A percentile compares a stretch with the other conserved stretches of the same genome.
Conservation (phyloP, 1,140 invertebrate species). For the Zaprionus inermis region DNA sequence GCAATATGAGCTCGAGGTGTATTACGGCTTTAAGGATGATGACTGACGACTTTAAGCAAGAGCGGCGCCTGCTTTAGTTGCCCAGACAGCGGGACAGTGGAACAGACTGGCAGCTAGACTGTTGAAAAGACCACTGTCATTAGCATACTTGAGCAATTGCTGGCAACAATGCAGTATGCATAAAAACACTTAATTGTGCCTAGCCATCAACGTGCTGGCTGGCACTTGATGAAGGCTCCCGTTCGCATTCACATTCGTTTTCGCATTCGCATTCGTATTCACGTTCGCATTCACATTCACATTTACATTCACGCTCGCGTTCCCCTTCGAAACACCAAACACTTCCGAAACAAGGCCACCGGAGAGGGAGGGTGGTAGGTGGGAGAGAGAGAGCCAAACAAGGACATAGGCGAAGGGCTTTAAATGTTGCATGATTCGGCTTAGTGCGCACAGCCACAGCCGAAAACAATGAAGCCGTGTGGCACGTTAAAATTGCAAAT, state of each 20-base stretch:
- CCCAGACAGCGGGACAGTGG: background rate
- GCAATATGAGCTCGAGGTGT: constrained; percentile 8
- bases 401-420: constrained; percentile 34
- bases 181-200: constrained; percentile 78
- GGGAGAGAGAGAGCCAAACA: constrained; percentile 2
- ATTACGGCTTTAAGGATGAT: constrained; percentile 30
- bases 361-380: background rate
- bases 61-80: background rate
- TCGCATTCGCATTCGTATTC: background rate
- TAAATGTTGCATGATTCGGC: constrained; percentile 59
- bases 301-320: background rate
- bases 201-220: constrained; percentile 69
- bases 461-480: background rate
- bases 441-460: constrained; percentile 22
- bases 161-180: constrained; percentile 61
- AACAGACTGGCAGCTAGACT: too few species aligned
- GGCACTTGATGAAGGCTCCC: constrained; percentile 61
- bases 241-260: background rate
- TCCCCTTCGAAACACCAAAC: constrained; percentile 8
- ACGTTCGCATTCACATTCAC: background rate
- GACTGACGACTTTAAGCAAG: constrained; percentile 6
- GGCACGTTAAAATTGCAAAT: constrained; percentile 54
- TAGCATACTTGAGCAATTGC: constrained; percentile 76
- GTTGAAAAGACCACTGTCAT: constrained; percentile 38
- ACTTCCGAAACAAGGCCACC: constrained; percentile 8